phyloP scores from a whole-genome alignment of 2,888 invertebrate species.

The Temnothorax ravouxi region DNA sequence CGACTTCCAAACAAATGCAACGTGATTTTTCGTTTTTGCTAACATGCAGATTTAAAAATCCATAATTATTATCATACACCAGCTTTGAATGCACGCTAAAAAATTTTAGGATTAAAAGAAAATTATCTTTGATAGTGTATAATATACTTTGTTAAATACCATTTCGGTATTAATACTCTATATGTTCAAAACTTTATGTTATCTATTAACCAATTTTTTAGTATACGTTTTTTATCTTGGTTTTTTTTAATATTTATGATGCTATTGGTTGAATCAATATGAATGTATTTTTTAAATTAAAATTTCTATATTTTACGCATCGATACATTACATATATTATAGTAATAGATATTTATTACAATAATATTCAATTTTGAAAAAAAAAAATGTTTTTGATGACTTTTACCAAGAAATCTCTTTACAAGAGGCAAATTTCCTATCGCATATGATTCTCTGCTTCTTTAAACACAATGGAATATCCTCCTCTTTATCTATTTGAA shows the following conservation, averaged over 20 bases:
- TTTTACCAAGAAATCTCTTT: neutral
- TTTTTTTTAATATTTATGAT: neutral
- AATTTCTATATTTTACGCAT: neutral
- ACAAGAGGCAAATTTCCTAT: neutral
- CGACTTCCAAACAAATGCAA: neutral
- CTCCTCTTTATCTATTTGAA: constrained; percentile 40
- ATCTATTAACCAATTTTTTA: neutral
- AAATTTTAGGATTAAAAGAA: neutral
- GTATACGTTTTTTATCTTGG: neutral
- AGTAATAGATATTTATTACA: neutral
- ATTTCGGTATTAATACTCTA: neutral
- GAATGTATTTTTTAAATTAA: neutral
- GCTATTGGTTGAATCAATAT: neutral
- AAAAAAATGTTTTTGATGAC: neutral
- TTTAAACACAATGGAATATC: constrained; percentile 14
- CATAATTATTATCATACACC: neutral
- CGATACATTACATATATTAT: neutral
- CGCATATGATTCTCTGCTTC: neutral
- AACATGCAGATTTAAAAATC: neutral
- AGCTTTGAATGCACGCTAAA: neutral
- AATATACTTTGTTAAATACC: neutral
- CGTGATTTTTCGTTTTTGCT: neutral
- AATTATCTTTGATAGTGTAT: neutral
- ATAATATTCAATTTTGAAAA: neutral
- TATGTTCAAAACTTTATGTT: neutral